phyloP scores from a whole-genome alignment of 2,113 vertebrate genomes.

The Saguinus midas region DNA sequence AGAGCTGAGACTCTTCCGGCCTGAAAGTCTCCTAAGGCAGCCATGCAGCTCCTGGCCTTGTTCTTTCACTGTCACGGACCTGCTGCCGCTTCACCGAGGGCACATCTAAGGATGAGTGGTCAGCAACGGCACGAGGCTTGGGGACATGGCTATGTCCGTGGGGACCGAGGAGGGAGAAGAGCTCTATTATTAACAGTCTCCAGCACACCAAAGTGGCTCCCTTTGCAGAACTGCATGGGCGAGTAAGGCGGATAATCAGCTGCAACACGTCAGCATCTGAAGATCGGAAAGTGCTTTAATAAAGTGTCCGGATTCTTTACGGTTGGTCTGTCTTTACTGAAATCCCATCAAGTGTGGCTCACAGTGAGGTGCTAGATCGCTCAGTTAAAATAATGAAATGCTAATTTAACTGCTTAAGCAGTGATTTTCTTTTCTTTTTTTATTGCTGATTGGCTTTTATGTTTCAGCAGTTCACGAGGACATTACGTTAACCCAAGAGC shows the following conservation, averaged over 20 bases:
- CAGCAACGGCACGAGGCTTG: neutral
- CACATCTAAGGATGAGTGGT: neutral
- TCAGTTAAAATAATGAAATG: conserved; percentile 79
- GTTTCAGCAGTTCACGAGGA: conserved; percentile 68
- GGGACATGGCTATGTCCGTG: neutral
- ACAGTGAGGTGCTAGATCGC: conserved; percentile 66
- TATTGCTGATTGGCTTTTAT: conserved; percentile 66
- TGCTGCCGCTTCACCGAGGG: neutral
- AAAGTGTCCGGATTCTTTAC: conserved; percentile 73
- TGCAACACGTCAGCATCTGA: conserved; percentile 65
- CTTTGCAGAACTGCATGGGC: conserved; percentile 68
- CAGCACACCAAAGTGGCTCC: neutral
- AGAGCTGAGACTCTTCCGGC: neutral
- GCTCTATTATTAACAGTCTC: conserved; percentile 70
- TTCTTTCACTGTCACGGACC: accelerated
- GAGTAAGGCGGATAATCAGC: conserved; percentile 71
- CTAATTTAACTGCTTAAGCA: conserved; percentile 73
- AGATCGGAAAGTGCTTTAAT: conserved; percentile 71
- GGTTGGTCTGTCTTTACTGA: conserved; percentile 71
- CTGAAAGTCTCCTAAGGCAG: neutral
- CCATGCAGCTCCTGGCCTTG: accelerated
- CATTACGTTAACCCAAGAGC: neutral
- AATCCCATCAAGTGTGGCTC: conserved; percentile 70
- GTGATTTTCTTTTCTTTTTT: conserved; percentile 57
- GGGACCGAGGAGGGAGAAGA: conserved; percentile 32